Evolutionary conservation across 2,888 invertebrate species (phyloP), one percentile per base, ranked within the genome.

Genomic region (Leucania comma): DNA sequence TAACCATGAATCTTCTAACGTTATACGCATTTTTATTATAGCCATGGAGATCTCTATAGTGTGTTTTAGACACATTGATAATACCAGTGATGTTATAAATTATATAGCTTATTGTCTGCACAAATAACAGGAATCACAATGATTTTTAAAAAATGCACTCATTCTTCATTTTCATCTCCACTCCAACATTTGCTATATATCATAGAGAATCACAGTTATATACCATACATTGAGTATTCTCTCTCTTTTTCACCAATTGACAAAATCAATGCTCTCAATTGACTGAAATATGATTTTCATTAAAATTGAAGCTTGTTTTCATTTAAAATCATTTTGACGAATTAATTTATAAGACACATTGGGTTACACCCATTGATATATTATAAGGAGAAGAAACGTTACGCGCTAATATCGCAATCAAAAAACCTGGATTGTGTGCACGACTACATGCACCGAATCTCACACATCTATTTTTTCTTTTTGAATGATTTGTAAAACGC

Each of bases 81-180:
- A 86, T 85, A 87, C 89, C 89, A 89, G 88, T 86, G 87, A 87
- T 81, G 83, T 71, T 75, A 60, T 67, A 71, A 75, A 65, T 32
- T 72, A 72, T 71, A 69, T 24, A 51, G 50, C 14, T 51, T 22
- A 63, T 74, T 79, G 72, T 71, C 80, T 78, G 83, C 85, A 82
- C 75, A 80, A 83, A 61, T 80, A 80, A 58, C 24, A 24, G 22
- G 24, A 46, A 48, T 29, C 20, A 22, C 2, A 10, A 38, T 1
- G 20, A 56, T 26, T 10, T 22, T 17, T 12, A 42, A 9, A 61
- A 32, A 32, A 38, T 22, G 35, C 5, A n/a, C n/a, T n/a, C n/a
- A n/a, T n/a, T n/a, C n/a, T 35, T 32, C 22, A 20, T 42, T 26
- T n/a, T 66, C 20, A 38, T 50, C 17, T 14, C 5, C 17, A 29